These are phyloP conservation scores for Ophiodon elongatus DNA, from an alignment of 2,113 vertebrate species.

Conservation along the genomic window DNA sequence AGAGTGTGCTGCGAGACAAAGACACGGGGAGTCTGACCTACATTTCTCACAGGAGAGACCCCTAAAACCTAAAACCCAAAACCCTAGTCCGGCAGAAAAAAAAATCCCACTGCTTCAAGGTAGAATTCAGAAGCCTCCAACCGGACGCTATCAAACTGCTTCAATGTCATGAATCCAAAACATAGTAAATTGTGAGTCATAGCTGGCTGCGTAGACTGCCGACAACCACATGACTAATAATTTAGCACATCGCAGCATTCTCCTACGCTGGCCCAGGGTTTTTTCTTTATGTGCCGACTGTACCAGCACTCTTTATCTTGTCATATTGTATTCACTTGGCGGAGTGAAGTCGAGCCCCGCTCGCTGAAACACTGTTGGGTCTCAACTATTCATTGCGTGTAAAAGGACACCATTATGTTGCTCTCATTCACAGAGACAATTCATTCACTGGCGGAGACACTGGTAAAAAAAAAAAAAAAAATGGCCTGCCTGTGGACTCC, in stretches of 20 bases:
- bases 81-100: background rate
- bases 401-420: constrained; percentile 38
- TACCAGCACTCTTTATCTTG: constrained; percentile 39
- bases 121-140: background rate
- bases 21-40: constrained; percentile 70
- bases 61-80: background rate
- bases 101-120: background rate
- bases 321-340: constrained; percentile 17
- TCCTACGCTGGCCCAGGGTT: background rate
- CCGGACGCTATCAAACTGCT: background rate
- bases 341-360: constrained; percentile 1
- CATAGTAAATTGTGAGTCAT: background rate
- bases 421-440: constrained; percentile 33
- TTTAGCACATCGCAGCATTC: constrained; percentile 4
- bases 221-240: constrained; percentile 18
- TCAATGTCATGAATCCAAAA: background rate
- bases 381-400: constrained; percentile 34
- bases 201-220: background rate
- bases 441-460: constrained; percentile 45
- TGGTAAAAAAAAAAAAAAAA: constrained; percentile 7
- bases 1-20: constrained; percentile 21
- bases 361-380: constrained; percentile 14
- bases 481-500: constrained; percentile 36
- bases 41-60: constrained; percentile 53
- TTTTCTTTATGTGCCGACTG: background rate